Evolutionary conservation across 2,888 invertebrate genomes (phyloP).

Genomic region (Cinara cedri): DNA sequence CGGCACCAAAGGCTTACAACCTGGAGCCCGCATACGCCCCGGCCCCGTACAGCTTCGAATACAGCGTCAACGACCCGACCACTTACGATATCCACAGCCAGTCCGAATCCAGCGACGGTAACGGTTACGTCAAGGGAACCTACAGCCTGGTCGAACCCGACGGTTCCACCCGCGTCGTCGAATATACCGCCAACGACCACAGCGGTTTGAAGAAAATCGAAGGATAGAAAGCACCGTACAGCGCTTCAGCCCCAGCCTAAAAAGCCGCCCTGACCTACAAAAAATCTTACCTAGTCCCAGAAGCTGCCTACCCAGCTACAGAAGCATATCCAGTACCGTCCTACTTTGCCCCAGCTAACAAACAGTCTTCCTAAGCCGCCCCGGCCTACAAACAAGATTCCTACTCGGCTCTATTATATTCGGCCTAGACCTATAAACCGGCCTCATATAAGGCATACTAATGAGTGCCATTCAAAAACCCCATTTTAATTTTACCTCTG

Average conservation of each 20-base stretch:
- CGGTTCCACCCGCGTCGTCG: constrained; percentile 67
- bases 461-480: no score
- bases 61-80: constrained; percentile 60
- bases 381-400: constrained; percentile 27
- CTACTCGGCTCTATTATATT: not conserved
- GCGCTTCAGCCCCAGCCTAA: not conserved
- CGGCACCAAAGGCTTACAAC: constrained; percentile 17
- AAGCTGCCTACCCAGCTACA: no score
- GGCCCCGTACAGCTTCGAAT: constrained; percentile 59
- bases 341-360: not conserved
- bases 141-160: constrained; percentile 68
- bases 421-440: constrained; percentile 1
- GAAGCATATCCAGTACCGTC: constrained; percentile 25
- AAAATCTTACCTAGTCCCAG: not conserved
- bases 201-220: constrained; percentile 65
- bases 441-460: constrained; percentile 15
- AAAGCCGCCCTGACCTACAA: not conserved
- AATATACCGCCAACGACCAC: constrained; percentile 66
- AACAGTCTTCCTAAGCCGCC: not conserved
- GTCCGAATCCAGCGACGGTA: constrained; percentile 60
- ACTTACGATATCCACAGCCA: constrained; percentile 60
- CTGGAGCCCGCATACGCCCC: constrained; percentile 60
- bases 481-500: no score
- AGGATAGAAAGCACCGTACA: constrained; percentile 18
- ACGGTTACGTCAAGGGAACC: constrained; percentile 65